A percentile compares a stretch with the other conserved stretches of the same genome.
phyloP scores from a whole-genome alignment of 35 echinoderm and acorn worm genomes.

The Ptychodera flava region DNA sequence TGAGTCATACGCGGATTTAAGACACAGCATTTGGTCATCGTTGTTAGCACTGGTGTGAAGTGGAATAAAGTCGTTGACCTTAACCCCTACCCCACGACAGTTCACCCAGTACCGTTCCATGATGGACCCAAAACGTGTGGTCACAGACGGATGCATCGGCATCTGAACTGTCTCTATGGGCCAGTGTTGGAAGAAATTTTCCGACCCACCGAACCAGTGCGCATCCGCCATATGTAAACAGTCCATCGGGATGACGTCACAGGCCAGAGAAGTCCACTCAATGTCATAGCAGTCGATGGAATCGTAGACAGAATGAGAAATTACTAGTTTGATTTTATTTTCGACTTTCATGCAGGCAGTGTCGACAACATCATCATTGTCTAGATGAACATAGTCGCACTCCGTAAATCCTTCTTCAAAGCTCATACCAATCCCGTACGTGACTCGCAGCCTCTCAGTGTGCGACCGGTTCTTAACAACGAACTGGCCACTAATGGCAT shows the following conservation, averaged over 20 bases:
- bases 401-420: background rate
- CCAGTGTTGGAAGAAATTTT: background rate
- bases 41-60: background rate
- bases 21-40: background rate
- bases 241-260: conserved; percentile 28
- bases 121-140: background rate
- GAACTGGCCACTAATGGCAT: background rate
- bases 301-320: conserved; percentile 4
- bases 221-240: background rate
- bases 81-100: background rate
- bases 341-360: background rate
- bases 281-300: conserved; percentile 41
- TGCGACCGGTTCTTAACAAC: background rate
- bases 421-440: background rate
- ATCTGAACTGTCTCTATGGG: background rate
- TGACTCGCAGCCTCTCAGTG: background rate
- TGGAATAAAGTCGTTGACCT: background rate
- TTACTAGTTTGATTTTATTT: conserved; percentile 5
- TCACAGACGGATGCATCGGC: background rate
- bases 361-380: background rate
- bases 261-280: conserved; percentile 48
- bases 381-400: background rate
- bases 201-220: background rate
- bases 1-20: background rate
- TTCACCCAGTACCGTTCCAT: background rate